Evolutionary conservation across 2,113 vertebrate species (phyloP), one percentile per base, ranked within the genome.

Genomic region (Eubucco bourcierii): DNA sequence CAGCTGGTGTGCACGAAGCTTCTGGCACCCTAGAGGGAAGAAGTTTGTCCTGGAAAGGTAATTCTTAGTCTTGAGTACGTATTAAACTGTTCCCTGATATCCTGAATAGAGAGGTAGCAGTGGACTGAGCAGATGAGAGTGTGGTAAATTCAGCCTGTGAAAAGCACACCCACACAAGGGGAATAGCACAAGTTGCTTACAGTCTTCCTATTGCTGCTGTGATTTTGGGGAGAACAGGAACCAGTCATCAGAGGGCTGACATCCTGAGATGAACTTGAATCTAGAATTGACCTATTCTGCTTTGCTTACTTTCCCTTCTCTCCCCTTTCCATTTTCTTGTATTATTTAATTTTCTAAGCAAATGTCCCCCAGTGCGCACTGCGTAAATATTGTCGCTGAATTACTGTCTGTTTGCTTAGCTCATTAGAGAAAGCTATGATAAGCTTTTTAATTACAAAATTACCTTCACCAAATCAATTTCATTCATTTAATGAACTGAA

Each of bases 401-500:
- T 98, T 98, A 97, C 95, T 97, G 97, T 95, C 96, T 98, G 96
- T 97, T 98, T 98, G 96, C 95, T 98, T 96, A 97, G 93, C 97
- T 98, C 97, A 97, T 98, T 98, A 98, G 90, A 95, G 95, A 97
- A 97, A 98, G 92, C 95, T 94, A 97, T 97, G 98, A 97, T 98
- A 98, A 98, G 97, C 97, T 98, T 98, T 98, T 98, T 98, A 98
- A 98, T 98, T 98, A 98, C 96, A 97, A 98, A 98, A 98, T 98
- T 98, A 98, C 94, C 93, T 96, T 95, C 72, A 29, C 96, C 94
- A 96, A 98, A 98, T 98, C 97, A 98, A 97, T 98, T 97, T 95
- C 85, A 97, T 98, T 96, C 94, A 95, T 95, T 98, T 98, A 98
- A 98, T 98, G 97, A 98, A 97, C 96, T 96, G 90, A 95, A 96